Percentiles rank a stretch among this genome's conserved stretches.
Evolutionary conservation across 1,140 invertebrate species (phyloP).

Genomic region (Aphelenchoides avenae): DNA sequence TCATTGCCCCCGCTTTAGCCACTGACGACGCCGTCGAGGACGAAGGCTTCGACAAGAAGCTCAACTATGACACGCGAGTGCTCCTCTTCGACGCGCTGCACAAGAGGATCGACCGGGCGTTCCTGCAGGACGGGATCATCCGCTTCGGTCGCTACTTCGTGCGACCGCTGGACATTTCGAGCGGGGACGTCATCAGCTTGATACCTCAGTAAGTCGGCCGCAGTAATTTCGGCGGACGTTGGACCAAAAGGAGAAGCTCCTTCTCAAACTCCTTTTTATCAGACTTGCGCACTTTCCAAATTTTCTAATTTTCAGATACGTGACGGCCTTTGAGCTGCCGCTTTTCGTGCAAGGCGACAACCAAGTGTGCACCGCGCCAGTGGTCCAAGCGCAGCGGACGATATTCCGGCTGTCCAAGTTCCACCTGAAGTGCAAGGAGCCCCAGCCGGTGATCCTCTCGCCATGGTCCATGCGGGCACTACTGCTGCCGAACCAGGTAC

Average conservation of each 20-base stretch:
- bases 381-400: conserved; percentile 35
- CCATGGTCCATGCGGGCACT: conserved; percentile 41
- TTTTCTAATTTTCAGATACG: conserved; percentile 12
- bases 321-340: conserved; percentile 33
- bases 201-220: conserved; percentile 10
- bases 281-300: no score
- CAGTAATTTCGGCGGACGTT: not conserved
- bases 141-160: conserved; percentile 40
- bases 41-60: conserved; percentile 4
- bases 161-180: conserved; percentile 24
- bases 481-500: conserved; percentile 38
- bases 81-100: conserved; percentile 44
- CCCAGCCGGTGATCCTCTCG: conserved; percentile 35
- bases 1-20: no score
- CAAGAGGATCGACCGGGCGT: conserved; percentile 30
- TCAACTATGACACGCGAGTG: conserved; percentile 40
- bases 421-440: conserved; percentile 9
- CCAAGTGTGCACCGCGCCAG: conserved; percentile 34
- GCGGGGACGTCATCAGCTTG: conserved; percentile 4
- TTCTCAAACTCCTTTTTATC: no score
- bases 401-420: conserved; percentile 19
- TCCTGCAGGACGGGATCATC: conserved; percentile 28
- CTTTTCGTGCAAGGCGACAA: conserved; percentile 42
- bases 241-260: no score
- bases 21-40: not conserved